Evolutionary conservation across 2,888 invertebrate genomes (phyloP).

Genomic region (Sicus ferrugineus): DNA sequence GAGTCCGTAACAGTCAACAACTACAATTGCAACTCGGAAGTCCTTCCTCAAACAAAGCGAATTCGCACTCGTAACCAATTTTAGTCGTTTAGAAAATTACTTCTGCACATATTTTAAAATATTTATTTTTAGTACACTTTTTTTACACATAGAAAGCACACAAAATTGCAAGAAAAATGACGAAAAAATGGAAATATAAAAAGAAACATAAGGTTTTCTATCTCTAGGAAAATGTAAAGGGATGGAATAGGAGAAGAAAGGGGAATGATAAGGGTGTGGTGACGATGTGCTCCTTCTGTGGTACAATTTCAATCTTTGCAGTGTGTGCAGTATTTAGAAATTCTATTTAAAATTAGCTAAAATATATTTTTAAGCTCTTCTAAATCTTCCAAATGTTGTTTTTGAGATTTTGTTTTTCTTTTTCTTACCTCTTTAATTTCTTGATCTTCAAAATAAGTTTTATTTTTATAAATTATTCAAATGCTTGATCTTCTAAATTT

Average conservation of each 20-base stretch:
- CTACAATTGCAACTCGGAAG: not conserved
- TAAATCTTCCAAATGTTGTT: too few species aligned
- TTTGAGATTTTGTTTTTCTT: too few species aligned
- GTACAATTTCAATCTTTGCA: too few species aligned
- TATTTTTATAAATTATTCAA: too few species aligned
- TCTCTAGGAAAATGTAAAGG: not conserved
- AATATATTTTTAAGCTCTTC: too few species aligned
- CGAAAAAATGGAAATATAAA: not conserved
- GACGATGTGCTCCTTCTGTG: too few species aligned
- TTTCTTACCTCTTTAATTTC: too few species aligned
- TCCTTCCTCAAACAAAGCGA: not conserved
- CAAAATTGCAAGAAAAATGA: not conserved
- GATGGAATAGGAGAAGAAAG: not conserved
- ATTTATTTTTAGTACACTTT: not conserved
- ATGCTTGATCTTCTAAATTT: too few species aligned
- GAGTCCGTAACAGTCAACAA: not conserved
- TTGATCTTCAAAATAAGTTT: too few species aligned
- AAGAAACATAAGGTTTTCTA: not conserved
- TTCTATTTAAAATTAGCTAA: too few species aligned
- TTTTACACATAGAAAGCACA: not conserved
- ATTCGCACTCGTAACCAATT: not conserved
- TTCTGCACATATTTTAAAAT: not conserved
- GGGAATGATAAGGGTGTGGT: not conserved
- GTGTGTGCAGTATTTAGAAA: too few species aligned
- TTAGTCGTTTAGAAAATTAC: not conserved